Base-by-base conservation (phyloP, 37 sponge, comb jelly and placozoan genomes). In the Dysidea cf. avara region DNA sequence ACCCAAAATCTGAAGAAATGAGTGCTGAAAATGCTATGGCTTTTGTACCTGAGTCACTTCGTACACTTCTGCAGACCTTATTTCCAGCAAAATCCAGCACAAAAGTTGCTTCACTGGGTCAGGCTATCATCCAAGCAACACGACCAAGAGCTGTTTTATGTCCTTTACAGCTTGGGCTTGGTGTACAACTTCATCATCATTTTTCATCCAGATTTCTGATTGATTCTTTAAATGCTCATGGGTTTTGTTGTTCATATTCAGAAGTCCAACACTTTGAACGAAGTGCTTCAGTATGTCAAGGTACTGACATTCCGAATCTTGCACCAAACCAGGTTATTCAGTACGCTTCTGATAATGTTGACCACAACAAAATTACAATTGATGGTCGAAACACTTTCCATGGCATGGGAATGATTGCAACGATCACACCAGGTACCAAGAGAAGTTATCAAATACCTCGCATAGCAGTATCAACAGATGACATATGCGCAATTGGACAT, bases 271-370 rank as follows among this genome's bases (percentile, higher is more conserved):
- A 13, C 33, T 69, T 69, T 51, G 54, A 69, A 29, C 2, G 26
- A 56, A 69, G 49, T 69, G 69, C 69, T 69, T 50, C 69, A 49
- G 33, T 24, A 13, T 69, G 51, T 31, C 69, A 69, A 32, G 53
- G 53, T 49, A 69, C 69, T 50, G 69, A 50, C 69, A 69, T 69
- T 28, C 69, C 69, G 3, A 66, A 77, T 55, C 53, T 65, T 54
- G 31, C 60, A 37, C 22, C 69, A 48, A 21, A 38, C n/a, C 29
- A 69, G 53, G 46, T 69, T 50, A 52, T 69, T 50, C 69, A 69
- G 69, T 50, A 69, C 38, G 68, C 25, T 39, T 43, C 68, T 48
- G 68, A 67, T 36, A 69, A 69, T 29, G 71, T 52, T 25, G 55
- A 69, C 71, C 71, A 69, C 18, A 69, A 69, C 55, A 53, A 51